Evolutionary conservation across 1,140 invertebrate species (phyloP), one percentile per base, ranked within the genome.

Genomic region (Elymnias hypermnestra): DNA sequence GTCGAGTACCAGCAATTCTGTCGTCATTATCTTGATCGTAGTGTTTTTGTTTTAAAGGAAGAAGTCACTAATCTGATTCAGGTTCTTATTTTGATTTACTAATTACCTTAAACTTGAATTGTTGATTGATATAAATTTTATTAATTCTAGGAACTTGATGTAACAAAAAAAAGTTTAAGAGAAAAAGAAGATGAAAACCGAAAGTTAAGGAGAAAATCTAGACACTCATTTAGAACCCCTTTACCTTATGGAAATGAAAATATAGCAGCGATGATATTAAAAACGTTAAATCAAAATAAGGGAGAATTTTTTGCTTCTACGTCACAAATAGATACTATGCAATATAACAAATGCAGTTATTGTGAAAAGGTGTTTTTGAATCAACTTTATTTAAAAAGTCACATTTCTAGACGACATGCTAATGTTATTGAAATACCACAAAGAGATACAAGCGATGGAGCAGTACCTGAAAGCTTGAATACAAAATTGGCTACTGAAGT

Each of bases 1-100:
- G 87, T 92, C 2, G 90, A 92, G 56, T 93, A 92, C 78, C 88
- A 92, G 53, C 85, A 91, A 29, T 92, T 92, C 69, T 92, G 91
- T 53, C 89, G 91, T 53, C 90, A 90, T 52, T 91, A 92, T 62
- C 85, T 92, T 21, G 91, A 92, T 65, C 87, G 89, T 35, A 91
- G 89, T 58, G 88, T 92, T 18, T 83, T 89, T 50, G 86, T 91
- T 18, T 63, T 92, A 5, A 89, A 90, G 53, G 89, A 91, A 54
- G 90, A 91, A 66, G 60, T 91, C 3, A 84, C 75, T 35, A 74
- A 76, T 8, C 71, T 89, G 50, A 81, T 88, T 6, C 87, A 90
- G 67, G 90, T 88, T 70, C 2, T 9, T 13, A 13, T 10, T 1
- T 29, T 12, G 3, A 10, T 3, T 13, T 3, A 5, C n/a, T n/a